phyloP scores from a whole-genome alignment of 64 coral and sea anemone species.

The Montipora capricornis region DNA sequence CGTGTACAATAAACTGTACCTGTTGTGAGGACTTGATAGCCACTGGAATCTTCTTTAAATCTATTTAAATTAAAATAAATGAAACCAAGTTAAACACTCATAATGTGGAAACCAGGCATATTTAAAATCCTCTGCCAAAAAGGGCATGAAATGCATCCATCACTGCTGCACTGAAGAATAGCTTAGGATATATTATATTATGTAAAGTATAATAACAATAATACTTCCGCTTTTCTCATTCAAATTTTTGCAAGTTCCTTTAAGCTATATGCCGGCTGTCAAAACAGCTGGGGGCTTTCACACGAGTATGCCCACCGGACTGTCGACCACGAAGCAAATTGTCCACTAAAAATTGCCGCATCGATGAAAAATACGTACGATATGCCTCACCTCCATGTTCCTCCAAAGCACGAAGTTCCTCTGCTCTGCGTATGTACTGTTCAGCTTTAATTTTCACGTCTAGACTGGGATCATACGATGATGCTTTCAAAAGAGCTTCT shows the following conservation, averaged over 20 bases:
- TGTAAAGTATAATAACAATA: too few relatives aligned
- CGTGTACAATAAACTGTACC: background rate
- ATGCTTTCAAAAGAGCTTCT: conserved; percentile 87
- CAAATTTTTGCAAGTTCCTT: too few relatives aligned
- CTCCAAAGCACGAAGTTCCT: conserved; percentile 64
- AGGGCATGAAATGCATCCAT: too few relatives aligned
- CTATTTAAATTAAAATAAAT: conserved; percentile 6
- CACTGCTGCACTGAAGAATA: too few relatives aligned
- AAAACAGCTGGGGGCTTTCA: too few relatives aligned
- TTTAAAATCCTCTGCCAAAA: too few relatives aligned
- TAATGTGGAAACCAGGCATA: too few relatives aligned
- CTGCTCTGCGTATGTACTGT: conserved; percentile 86
- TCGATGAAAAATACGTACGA: too few relatives aligned
- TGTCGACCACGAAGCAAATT: background rate
- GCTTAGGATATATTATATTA: too few relatives aligned
- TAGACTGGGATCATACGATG: conserved; percentile 78
- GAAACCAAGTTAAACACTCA: background rate
- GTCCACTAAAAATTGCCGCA: background rate
- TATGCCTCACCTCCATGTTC: background rate
- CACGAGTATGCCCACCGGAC: too few relatives aligned
- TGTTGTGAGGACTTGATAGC: conserved; percentile 65
- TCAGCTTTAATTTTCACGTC: conserved; percentile 78
- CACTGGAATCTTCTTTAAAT: background rate
- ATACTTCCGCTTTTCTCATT: too few relatives aligned
- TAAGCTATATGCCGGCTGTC: too few relatives aligned